Evolutionary conservation across 2,888 invertebrate species (phyloP), one percentile per base, ranked within the genome.

Genomic region (Ceratothoa steindachneri): DNA sequence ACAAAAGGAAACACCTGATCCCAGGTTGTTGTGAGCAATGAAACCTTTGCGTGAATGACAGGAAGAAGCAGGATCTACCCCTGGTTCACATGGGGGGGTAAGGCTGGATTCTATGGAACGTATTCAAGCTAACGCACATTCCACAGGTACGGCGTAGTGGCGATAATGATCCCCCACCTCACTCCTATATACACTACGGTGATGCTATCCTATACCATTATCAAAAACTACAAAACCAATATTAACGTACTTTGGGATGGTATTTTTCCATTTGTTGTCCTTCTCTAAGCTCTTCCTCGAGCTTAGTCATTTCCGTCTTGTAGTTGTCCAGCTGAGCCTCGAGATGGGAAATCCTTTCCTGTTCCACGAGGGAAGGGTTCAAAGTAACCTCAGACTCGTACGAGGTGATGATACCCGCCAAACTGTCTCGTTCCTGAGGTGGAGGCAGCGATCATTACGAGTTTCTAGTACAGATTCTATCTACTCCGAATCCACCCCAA

Each of bases 361-460:
- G 86, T 69, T 89, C 84, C 69, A 79, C 83, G 73, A 80, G 51
- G 15, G 70, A 85, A 69, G 82, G 81, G 55, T 83, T 83, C 71
- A 87, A 86, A 0, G 92, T 90, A 80, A 91, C 84, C 85, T 93
- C 93, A 82, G 90, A 91, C 85, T 93, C 93, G 82, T 92, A 93
- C 70, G 90, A 89, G 82, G 93, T 93, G 65, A 93, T 84, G 81
- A 93, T 89, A 75, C 89, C 88, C 71, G 92, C 88, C 82, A 93
- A 92, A 82, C 91, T 92, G 82, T 93, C 93, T 28, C 93, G 87
- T 83, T 93, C 93, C 84, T 84, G 30, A 53, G 41, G 24, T 24
- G 31, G n/a, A 65, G 27, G 41, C n/a, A n/a, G n/a, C n/a, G n/a
- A 30, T 19, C 19, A 12, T 22, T 2, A 5, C 0, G 5, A 24